Conservation (phyloP, 1,140 invertebrate genomes). For the Eriosoma lanigerum region DNA sequence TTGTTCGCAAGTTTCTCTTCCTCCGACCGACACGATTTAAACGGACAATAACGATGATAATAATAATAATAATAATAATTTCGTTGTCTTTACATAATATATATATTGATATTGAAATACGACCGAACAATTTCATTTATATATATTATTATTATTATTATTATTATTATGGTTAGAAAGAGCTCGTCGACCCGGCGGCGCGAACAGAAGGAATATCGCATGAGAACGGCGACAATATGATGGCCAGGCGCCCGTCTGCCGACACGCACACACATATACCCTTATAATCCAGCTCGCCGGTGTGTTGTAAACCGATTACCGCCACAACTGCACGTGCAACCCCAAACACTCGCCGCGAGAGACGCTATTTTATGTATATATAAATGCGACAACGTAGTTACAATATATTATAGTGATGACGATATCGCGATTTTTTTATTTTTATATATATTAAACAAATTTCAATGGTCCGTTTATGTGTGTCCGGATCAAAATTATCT, state of each 20-base stretch:
- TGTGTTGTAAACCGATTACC: conserved; percentile 50
- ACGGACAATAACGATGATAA: conserved; percentile 22
- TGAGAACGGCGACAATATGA: conserved; percentile 50
- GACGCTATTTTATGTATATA: background rate
- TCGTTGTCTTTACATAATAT: background rate
- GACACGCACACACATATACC: conserved; percentile 23
- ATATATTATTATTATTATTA: background rate
- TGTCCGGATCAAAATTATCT: too few species aligned
- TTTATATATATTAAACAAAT: too few species aligned
- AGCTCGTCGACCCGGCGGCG: conserved; percentile 37
- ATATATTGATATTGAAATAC: too few species aligned
- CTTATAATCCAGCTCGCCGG: conserved; percentile 45
- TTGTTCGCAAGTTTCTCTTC: background rate
- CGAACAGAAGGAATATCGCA: conserved; percentile 40
- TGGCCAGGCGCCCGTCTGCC: conserved; percentile 49
- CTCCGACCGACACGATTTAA: conserved; percentile 9
- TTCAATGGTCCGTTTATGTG: conserved; percentile 9
- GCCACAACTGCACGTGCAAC: background rate
- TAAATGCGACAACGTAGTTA: background rate
- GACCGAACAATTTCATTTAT: background rate
- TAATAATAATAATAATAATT: conserved; percentile 27
- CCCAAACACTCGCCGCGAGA: background rate
- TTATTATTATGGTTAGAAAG: background rate
- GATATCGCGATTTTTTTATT: conserved; percentile 28
- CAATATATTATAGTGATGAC: conserved; percentile 8